phyloP scores from a whole-genome alignment of 1,140 invertebrate genomes.

The Amyelois transitella region DNA sequence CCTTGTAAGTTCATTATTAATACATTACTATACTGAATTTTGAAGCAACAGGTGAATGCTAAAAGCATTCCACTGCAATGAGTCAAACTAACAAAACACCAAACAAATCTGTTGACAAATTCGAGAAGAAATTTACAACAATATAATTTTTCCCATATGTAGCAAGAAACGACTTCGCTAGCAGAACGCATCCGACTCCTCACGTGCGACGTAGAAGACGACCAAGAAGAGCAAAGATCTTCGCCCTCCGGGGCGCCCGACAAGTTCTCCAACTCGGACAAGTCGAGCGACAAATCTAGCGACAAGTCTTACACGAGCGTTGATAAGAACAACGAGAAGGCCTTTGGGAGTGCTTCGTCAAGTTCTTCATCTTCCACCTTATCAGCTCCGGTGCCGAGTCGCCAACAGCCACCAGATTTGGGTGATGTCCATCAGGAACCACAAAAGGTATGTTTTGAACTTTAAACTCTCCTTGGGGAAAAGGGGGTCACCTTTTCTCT shows the following conservation, averaged over 20 bases:
- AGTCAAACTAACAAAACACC: conserved; percentile 9
- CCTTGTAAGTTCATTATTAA: no score
- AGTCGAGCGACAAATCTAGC: conserved; percentile 52
- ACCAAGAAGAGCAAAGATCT: conserved; percentile 66
- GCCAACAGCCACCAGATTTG: conserved; percentile 55
- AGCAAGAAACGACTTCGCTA: conserved; percentile 81
- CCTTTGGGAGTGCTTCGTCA: conserved; percentile 58
- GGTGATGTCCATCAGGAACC: conserved; percentile 59
- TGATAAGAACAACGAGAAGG: conserved; percentile 64
- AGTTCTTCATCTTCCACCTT: conserved; percentile 56
- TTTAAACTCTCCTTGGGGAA: no score
- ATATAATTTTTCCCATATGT: neutral
- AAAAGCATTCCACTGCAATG: no score
- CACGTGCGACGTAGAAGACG: conserved; percentile 87
- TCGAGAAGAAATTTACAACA: neutral
- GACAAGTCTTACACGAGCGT: conserved; percentile 53
- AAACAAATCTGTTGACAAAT: neutral
- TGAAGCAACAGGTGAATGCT: no score
- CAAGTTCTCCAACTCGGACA: conserved; percentile 60
- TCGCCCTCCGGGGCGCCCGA: conserved; percentile 72
- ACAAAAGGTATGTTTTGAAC: conserved; percentile 43
- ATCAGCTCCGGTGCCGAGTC: conserved; percentile 40
- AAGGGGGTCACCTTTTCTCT: no score
- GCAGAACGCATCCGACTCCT: conserved; percentile 87
- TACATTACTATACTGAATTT: no score